These are phyloP conservation scores for Steatornis caripensis DNA, from an alignment of 2,113 vertebrate species.

Conservation along the genomic window DNA sequence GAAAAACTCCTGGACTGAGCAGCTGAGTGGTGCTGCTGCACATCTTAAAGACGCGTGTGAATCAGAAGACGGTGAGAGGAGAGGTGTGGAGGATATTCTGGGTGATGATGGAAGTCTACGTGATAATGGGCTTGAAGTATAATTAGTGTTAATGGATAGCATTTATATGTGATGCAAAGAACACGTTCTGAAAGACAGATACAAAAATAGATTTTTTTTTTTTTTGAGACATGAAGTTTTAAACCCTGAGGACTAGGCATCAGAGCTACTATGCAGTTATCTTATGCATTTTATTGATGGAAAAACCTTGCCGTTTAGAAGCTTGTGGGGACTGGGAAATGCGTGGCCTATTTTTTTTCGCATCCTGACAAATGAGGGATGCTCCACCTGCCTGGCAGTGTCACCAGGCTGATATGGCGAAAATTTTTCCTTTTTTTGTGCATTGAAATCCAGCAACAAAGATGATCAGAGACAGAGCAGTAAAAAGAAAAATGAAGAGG, in stretches of 20 bases:
- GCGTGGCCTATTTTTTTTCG: neutral
- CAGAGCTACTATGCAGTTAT: neutral
- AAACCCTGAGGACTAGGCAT: neutral
- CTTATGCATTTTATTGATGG: neutral
- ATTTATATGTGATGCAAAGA: neutral
- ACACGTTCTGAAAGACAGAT: neutral
- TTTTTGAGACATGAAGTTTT: neutral
- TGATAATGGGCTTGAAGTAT: neutral
- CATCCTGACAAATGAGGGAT: neutral
- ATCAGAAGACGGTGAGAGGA: neutral
- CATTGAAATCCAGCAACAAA: neutral
- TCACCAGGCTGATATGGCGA: neutral
- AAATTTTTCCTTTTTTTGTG: neutral
- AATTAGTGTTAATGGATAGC: neutral
- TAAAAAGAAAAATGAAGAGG: neutral
- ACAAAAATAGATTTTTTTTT: neutral
- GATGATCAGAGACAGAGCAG: neutral
- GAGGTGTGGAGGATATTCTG: neutral
- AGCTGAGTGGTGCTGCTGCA: neutral
- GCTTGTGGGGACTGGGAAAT: neutral
- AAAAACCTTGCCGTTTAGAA: neutral
- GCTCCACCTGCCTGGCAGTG: neutral
- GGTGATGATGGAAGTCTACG: neutral
- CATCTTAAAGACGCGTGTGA: neutral
- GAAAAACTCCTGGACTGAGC: neutral